A percentile compares a stretch with the other conserved stretches of the same genome.
Conservation (phyloP, 2,888 invertebrate species). For the Digitonthophagus gazella region DNA sequence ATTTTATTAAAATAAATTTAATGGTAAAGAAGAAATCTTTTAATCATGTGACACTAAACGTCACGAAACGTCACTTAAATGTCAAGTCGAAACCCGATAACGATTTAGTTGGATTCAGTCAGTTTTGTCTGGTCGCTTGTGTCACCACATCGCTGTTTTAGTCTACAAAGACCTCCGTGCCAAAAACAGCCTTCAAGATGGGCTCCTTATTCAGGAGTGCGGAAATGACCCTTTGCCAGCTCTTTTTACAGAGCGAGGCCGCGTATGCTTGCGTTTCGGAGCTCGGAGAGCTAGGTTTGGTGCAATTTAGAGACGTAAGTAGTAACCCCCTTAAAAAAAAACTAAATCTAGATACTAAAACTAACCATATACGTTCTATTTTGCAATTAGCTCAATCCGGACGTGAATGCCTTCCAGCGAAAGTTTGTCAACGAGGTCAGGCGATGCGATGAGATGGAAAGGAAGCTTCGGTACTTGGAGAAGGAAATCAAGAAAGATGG, state of each 20-base stretch:
- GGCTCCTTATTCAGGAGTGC: slow-evolving; percentile 95
- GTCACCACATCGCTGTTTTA: too few relatives aligned
- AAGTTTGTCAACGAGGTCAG: slow-evolving; percentile 98
- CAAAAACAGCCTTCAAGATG: slow-evolving; percentile 54
- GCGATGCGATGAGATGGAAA: slow-evolving; percentile 98
- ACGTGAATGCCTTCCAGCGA: slow-evolving; percentile 97
- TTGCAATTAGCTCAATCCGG: slow-evolving; percentile 81
- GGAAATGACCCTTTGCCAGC: slow-evolving; percentile 98
- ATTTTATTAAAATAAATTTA: too few relatives aligned
- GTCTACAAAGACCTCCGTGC: not conserved
- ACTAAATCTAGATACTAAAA: too few relatives aligned
- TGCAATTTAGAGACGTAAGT: slow-evolving; percentile 70
- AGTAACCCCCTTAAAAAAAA: not conserved
- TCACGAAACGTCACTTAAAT: too few relatives aligned
- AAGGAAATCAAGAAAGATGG: slow-evolving; percentile 96
- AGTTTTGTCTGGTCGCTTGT: too few relatives aligned
- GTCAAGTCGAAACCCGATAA: too few relatives aligned
- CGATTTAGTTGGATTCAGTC: too few relatives aligned
- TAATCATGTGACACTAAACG: too few relatives aligned
- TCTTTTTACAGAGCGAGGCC: slow-evolving; percentile 97
- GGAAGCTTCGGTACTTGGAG: slow-evolving; percentile 93
- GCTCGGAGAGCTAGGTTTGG: slow-evolving; percentile 93
- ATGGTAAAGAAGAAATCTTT: too few relatives aligned
- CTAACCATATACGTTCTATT: slow-evolving; percentile 17
- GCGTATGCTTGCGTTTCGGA: slow-evolving; percentile 98